These are phyloP conservation scores for Trachops cirrhosus DNA, from an alignment of 2,797 vertebrate genomes.

Conservation along the genomic window DNA sequence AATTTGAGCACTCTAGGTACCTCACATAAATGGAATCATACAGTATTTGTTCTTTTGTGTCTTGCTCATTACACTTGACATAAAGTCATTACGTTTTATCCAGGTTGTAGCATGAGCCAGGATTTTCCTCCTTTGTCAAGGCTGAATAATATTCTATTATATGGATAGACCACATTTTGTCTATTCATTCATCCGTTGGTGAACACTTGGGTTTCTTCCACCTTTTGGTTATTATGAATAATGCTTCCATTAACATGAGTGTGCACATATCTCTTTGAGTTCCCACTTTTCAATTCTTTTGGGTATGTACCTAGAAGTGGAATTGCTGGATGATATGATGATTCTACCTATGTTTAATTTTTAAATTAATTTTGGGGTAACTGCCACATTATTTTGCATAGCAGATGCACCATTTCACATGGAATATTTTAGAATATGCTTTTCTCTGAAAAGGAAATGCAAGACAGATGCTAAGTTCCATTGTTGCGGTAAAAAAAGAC, in stretches of 20 bases:
- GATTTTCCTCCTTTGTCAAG: not conserved
- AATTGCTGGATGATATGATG: not conserved
- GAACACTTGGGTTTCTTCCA: not conserved
- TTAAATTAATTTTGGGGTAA: not conserved
- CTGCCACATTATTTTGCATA: not conserved
- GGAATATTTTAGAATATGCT: conserved; percentile 29
- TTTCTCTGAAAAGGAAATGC: conserved; percentile 10
- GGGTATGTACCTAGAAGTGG: not conserved
- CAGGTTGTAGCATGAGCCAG: not conserved
- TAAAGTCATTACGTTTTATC: not conserved
- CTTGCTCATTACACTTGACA: not conserved
- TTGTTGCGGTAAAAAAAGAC: not conserved
- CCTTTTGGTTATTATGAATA: not conserved
- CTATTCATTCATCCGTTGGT: not conserved
- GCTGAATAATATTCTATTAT: not conserved
- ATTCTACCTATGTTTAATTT: not conserved
- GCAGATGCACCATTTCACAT: not conserved
- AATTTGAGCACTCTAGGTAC: not conserved
- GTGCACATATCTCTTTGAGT: not conserved
- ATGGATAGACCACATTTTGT: not conserved
- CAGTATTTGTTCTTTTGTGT: not conserved
- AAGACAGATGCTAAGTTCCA: conserved; percentile 22
- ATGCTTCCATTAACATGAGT: not conserved
- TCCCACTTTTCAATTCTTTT: not conserved
- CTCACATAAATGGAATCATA: not conserved